Percentiles rank a stretch among this genome's conserved stretches.
phyloP scores from a whole-genome alignment of 2,113 vertebrate species.

The Chloropsis cyanopogon region DNA sequence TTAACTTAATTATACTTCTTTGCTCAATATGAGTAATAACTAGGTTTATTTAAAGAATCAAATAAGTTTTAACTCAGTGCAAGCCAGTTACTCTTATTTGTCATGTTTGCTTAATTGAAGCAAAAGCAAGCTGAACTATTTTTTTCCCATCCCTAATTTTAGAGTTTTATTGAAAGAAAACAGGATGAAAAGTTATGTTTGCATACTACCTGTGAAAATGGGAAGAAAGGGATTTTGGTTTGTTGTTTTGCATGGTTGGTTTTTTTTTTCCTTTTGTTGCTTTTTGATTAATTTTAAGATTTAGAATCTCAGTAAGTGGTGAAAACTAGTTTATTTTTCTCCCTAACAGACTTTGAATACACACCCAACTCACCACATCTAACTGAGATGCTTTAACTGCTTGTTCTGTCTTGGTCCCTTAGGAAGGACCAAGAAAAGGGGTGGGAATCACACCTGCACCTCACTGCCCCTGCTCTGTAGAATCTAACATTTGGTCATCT shows the following conservation, averaged over 20 bases:
- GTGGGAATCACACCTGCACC: background rate
- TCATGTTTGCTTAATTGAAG: background rate
- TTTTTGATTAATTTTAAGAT: background rate
- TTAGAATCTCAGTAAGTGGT: background rate
- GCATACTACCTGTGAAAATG: background rate
- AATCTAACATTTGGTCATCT: background rate
- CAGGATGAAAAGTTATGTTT: background rate
- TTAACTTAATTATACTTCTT: background rate
- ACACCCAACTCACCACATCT: fast-evolving
- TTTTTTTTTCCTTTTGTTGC: background rate
- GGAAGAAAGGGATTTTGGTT: background rate
- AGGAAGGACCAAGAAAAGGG: background rate
- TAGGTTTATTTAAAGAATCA: background rate
- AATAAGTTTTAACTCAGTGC: background rate
- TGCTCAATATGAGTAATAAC: background rate
- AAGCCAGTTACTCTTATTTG: background rate
- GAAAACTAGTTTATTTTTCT: background rate
- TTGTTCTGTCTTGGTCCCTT: background rate
- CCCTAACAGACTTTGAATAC: background rate
- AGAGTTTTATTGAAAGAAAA: background rate
- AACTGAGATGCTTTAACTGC: fast-evolving
- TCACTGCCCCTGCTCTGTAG: fast-evolving
- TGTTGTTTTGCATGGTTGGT: background rate
- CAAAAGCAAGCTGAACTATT: background rate
- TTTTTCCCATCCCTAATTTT: background rate